Percentiles rank a stretch among this genome's conserved stretches.
phyloP scores from a whole-genome alignment of 2,888 invertebrate genomes.

The Leistus spinibarbis region DNA sequence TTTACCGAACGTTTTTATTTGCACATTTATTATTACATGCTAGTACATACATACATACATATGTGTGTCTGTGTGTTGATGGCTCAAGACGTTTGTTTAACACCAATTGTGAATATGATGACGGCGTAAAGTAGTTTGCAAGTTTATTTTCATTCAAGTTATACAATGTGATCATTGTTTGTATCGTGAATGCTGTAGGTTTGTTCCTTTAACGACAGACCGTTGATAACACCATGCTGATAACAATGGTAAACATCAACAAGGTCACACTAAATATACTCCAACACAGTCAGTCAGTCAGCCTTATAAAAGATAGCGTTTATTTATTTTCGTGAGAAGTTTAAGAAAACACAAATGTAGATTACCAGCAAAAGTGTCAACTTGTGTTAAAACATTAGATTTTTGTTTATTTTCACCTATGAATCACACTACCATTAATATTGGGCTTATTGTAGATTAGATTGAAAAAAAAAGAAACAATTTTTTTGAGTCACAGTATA shows the following conservation, averaged over 20 bases:
- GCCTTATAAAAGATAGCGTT: background rate
- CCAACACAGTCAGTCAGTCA: too few relatives aligned
- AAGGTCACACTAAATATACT: constrained; percentile 25
- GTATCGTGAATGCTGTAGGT: constrained; percentile 15
- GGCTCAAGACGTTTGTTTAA: background rate
- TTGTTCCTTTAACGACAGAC: constrained; percentile 4
- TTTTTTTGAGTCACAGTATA: too few relatives aligned
- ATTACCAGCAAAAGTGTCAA: background rate
- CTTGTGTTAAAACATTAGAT: too few relatives aligned
- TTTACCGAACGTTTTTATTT: background rate
- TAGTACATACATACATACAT: too few relatives aligned
- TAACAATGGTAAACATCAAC: constrained; percentile 24
- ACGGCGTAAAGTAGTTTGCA: background rate
- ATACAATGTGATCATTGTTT: constrained; percentile 24
- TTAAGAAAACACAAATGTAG: background rate
- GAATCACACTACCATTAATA: too few relatives aligned
- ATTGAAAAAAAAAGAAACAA: too few relatives aligned
- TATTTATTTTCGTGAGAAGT: background rate
- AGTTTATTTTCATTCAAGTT: background rate
- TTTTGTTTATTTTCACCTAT: too few relatives aligned
- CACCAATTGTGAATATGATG: background rate
- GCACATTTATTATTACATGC: background rate
- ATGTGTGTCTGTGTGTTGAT: background rate
- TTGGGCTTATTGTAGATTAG: too few relatives aligned
- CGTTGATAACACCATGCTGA: constrained; percentile 18